A percentile compares a stretch with the other conserved stretches of the same genome.
Conservation (phyloP, 2,797 vertebrate genomes). For the Garrulus glandarius region DNA sequence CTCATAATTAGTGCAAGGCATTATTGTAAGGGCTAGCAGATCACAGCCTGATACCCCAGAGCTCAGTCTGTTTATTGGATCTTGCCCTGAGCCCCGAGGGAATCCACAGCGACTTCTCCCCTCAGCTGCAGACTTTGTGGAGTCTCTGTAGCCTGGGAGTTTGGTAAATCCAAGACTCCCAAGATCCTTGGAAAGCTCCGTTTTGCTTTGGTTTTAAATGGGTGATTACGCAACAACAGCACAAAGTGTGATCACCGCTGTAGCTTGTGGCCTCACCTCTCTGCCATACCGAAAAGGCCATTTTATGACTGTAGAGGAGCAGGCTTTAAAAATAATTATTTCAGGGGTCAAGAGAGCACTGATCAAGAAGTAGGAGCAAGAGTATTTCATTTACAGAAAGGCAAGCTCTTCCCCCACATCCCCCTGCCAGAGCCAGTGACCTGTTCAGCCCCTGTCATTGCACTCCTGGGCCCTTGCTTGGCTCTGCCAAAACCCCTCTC, state of each 20-base stretch:
- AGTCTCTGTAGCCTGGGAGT: not conserved
- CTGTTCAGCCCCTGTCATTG: not conserved
- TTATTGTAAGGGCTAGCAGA: not conserved
- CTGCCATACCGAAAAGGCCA: rapidly evolving
- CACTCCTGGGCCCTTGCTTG: not conserved
- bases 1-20: not conserved
- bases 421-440: not conserved
- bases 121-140: not conserved
- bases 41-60: not conserved
- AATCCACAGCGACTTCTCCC: not conserved
- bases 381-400: not conserved
- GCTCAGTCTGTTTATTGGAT: not conserved
- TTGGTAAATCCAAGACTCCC: not conserved
- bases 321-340: not conserved
- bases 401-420: not conserved
- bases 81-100: not conserved
- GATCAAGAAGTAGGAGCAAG: not conserved
- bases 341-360: not conserved
- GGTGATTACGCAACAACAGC: rapidly evolving
- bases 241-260: rapidly evolving
- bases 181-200: not conserved
- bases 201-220: not conserved
- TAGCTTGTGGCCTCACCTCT: not conserved
- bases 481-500: not conserved
- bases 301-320: not conserved